Percentiles rank a stretch among this genome's conserved stretches.
Conservation (phyloP, 2,888 invertebrate genomes). For the Caenorhabditis becei region DNA sequence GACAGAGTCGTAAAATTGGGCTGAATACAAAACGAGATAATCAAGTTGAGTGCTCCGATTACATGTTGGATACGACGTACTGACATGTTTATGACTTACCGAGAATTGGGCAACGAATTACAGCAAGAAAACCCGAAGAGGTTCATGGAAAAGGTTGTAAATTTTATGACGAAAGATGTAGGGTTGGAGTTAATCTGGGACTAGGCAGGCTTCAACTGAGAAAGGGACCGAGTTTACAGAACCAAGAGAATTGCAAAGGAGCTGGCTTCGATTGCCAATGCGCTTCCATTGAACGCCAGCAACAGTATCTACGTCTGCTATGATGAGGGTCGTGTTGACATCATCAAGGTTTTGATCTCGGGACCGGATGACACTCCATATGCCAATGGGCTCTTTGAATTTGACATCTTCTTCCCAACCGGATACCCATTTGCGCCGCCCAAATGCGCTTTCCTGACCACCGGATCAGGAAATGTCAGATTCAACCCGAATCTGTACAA, state of each 20-base stretch:
- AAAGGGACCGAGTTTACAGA: slow-evolving; percentile 36
- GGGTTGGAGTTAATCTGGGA: no score
- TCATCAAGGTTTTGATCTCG: slow-evolving; percentile 79
- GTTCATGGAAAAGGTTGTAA: neutral
- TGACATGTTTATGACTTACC: slow-evolving; percentile 10
- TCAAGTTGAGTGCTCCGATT: slow-evolving; percentile 21
- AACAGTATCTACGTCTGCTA: slow-evolving; percentile 81
- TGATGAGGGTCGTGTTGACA: slow-evolving; percentile 80
- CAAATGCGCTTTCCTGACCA: slow-evolving; percentile 85
- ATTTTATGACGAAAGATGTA: neutral
- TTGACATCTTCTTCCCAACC: slow-evolving; percentile 81
- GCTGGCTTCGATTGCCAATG: slow-evolving; percentile 79
- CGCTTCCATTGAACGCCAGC: slow-evolving; percentile 76
- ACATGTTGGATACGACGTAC: neutral
- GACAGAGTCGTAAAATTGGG: slow-evolving; percentile 11
- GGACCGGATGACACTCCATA: slow-evolving; percentile 85
- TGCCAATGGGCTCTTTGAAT: slow-evolving; percentile 84
- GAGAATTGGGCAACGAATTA: neutral
- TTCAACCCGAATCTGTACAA: slow-evolving; percentile 86
- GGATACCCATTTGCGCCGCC: slow-evolving; percentile 85
- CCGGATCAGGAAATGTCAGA: slow-evolving; percentile 85
- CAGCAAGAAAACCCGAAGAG: neutral
- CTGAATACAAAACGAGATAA: slow-evolving; percentile 10
- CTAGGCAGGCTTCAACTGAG: no score
- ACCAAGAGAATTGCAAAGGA: slow-evolving; percentile 74